These are phyloP conservation scores for Drosophila sordidula DNA, from an alignment of 2,888 invertebrate species.

Conservation along the genomic window DNA sequence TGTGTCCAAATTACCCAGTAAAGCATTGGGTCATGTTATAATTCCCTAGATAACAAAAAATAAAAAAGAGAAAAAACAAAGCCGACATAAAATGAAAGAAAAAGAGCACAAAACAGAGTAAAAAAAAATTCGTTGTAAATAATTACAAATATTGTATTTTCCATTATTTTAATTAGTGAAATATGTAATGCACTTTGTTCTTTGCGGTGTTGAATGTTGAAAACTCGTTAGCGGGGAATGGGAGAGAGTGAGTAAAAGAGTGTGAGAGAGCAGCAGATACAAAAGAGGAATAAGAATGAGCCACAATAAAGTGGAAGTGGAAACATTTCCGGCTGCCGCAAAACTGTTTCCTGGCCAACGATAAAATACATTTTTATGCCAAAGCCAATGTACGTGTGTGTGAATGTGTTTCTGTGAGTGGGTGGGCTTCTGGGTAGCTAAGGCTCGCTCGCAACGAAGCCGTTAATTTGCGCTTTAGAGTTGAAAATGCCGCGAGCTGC, in stretches of 20 bases:
- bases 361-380: constrained; percentile 78
- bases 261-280: constrained; percentile 22
- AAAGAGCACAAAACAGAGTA: constrained; percentile 7
- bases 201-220: constrained; percentile 34
- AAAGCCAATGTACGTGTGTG: constrained; percentile 60
- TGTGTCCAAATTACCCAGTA: constrained; percentile 50
- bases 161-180: constrained; percentile 79
- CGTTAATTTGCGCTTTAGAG: constrained; percentile 73
- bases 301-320: constrained; percentile 67
- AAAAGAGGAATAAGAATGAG: constrained; percentile 51
- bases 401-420: constrained; percentile 8
- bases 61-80: not conserved
- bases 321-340: constrained; percentile 80
- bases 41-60: constrained; percentile 30
- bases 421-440: constrained; percentile 15
- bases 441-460: constrained; percentile 53
- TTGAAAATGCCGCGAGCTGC: constrained; percentile 37
- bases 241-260: constrained; percentile 4
- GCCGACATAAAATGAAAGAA: not conserved
- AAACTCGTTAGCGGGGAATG: constrained; percentile 27
- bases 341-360: constrained; percentile 80
- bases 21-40: constrained; percentile 54
- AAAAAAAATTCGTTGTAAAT: constrained; percentile 38
- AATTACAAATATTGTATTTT: constrained; percentile 67
- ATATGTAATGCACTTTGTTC: constrained; percentile 72